These are phyloP conservation scores for Drosophila quadrilineata DNA, from an alignment of 1,140 invertebrate genomes.

Conservation along the genomic window DNA sequence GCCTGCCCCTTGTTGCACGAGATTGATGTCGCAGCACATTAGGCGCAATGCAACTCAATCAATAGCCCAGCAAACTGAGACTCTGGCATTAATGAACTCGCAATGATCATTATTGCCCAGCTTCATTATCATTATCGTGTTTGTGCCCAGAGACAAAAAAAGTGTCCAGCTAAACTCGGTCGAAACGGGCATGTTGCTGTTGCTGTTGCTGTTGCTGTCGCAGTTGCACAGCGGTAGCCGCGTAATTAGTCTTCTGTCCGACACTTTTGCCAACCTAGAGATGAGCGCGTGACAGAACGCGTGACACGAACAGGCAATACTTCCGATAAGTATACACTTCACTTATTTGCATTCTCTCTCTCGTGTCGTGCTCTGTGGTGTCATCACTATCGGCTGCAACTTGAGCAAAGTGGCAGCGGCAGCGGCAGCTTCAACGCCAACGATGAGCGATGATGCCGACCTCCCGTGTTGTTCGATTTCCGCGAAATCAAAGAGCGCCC, in stretches of 20 bases:
- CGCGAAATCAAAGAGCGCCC: conserved; percentile 73
- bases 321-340: too few relatives aligned
- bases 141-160: conserved; percentile 7
- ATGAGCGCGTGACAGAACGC: conserved; percentile 20
- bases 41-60: conserved; percentile 76
- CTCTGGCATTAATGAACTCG: conserved; percentile 60
- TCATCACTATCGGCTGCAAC: conserved; percentile 1
- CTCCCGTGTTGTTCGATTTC: conserved; percentile 76
- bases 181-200: not conserved
- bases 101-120: conserved; percentile 47
- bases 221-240: conserved; percentile 32
- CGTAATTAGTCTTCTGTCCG: conserved; percentile 76
- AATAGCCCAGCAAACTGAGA: conserved; percentile 56
- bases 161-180: conserved; percentile 24
- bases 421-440: conserved; percentile 17
- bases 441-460: conserved; percentile 76
- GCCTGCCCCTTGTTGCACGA: conserved; percentile 10
- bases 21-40: conserved; percentile 79
- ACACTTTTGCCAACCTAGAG: conserved; percentile 52
- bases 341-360: not conserved
- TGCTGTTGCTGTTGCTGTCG: not conserved
- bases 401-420: conserved; percentile 17
- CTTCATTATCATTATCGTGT: not conserved
- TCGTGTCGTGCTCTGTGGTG: too few relatives aligned
- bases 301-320: too few relatives aligned